Conservation (phyloP, 64 coral and sea anemone species). For the Actinia tenebrosa region DNA sequence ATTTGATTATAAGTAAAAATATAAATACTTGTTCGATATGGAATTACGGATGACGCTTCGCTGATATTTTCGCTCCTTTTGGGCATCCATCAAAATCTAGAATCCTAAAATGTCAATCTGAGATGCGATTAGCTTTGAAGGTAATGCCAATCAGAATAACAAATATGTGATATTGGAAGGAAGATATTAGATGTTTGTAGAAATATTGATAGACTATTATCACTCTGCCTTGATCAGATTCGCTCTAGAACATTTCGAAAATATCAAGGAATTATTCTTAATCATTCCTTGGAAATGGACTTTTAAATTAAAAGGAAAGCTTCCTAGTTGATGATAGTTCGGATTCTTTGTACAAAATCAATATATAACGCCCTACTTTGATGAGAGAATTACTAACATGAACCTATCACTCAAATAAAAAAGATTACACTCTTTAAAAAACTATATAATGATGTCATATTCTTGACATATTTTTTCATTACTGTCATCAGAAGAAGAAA, state of each 20-base stretch:
- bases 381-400: neutral
- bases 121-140: neutral
- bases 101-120: neutral
- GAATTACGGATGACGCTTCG: neutral
- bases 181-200: neutral
- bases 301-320: neutral
- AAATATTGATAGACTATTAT: neutral
- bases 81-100: neutral
- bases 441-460: neutral
- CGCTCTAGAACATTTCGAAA: neutral
- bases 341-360: neutral
- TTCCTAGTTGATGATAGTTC: neutral
- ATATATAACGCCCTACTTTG: no score
- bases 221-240: neutral
- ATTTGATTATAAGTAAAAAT: neutral
- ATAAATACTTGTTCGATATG: neutral
- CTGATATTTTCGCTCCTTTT: neutral
- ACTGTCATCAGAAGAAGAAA: neutral
- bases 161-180: neutral
- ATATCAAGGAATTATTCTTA: neutral
- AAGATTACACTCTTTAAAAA: neutral
- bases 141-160: neutral
- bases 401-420: neutral
- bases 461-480: neutral
- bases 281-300: neutral